phyloP scores from a whole-genome alignment of 2,113 vertebrate species.

The Scolopax mira region DNA sequence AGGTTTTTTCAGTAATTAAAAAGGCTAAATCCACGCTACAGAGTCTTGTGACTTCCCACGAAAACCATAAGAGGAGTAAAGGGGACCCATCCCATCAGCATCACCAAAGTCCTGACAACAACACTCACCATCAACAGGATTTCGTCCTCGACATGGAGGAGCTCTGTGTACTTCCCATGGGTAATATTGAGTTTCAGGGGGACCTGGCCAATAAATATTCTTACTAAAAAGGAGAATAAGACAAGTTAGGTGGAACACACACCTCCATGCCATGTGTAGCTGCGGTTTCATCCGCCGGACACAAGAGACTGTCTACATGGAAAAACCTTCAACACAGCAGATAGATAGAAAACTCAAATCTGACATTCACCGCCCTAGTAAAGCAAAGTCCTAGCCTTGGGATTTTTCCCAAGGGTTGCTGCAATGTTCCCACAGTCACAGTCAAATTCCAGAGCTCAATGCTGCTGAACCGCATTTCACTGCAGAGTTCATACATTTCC shows the following conservation, averaged over 20 bases:
- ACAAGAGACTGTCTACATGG: background rate
- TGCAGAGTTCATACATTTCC: background rate
- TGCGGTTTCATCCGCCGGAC: background rate
- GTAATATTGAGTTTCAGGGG: constrained; percentile 74
- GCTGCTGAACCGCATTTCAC: background rate
- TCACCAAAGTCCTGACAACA: background rate
- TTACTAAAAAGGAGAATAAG: constrained; percentile 75
- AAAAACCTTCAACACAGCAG: background rate
- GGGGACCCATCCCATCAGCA: background rate
- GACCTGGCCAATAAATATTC: constrained; percentile 88
- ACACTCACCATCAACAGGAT: constrained; percentile 83
- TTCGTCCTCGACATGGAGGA: constrained; percentile 80
- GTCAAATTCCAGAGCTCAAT: background rate
- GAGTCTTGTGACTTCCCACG: background rate
- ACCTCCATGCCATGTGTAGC: background rate
- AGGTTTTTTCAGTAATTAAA: background rate
- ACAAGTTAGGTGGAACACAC: background rate
- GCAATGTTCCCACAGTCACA: background rate
- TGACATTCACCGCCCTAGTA: background rate
- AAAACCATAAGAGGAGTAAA: background rate
- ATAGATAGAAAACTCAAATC: background rate
- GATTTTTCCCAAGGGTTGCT: background rate
- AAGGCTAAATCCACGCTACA: background rate
- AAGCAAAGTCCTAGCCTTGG: background rate
- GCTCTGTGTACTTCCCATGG: constrained; percentile 63